phyloP scores from a whole-genome alignment of 2,888 invertebrate species.

The Patella ulyssiponensis region DNA sequence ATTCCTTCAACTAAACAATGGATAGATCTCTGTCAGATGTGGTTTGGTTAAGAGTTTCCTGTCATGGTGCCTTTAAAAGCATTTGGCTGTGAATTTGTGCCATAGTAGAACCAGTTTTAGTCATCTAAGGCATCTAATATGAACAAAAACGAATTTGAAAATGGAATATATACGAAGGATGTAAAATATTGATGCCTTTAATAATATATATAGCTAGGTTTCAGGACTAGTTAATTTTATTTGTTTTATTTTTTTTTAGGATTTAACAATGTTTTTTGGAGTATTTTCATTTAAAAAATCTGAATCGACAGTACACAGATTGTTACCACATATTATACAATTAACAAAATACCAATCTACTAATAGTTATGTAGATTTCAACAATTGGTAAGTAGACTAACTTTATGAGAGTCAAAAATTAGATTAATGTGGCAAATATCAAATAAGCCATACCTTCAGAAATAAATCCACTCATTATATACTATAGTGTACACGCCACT shows the following conservation, averaged over 20 bases:
- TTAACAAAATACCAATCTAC: conserved; percentile 59
- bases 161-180: neutral
- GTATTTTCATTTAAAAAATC: conserved; percentile 73
- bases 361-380: conserved; percentile 35
- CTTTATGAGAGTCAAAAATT: neutral
- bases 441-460: neutral
- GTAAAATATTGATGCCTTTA: neutral
- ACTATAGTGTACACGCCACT: no score
- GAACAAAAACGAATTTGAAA: no score
- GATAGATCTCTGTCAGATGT: no score
- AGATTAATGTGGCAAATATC: conserved; percentile 36
- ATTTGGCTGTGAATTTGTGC: no score
- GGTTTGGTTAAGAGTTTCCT: no score
- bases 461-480: no score
- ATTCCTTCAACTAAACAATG: no score
- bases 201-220: neutral
- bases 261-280: conserved; percentile 71
- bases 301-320: conserved; percentile 71
- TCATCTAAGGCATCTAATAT: no score
- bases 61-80: no score
- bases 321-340: conserved; percentile 67
- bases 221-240: conserved; percentile 39
- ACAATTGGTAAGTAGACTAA: conserved; percentile 26
- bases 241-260: conserved; percentile 61
- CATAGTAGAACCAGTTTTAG: no score